A percentile compares a stretch with the other conserved stretches of the same genome.
Conservation (phyloP, 2,797 vertebrate species). For the Alauda arvensis region DNA sequence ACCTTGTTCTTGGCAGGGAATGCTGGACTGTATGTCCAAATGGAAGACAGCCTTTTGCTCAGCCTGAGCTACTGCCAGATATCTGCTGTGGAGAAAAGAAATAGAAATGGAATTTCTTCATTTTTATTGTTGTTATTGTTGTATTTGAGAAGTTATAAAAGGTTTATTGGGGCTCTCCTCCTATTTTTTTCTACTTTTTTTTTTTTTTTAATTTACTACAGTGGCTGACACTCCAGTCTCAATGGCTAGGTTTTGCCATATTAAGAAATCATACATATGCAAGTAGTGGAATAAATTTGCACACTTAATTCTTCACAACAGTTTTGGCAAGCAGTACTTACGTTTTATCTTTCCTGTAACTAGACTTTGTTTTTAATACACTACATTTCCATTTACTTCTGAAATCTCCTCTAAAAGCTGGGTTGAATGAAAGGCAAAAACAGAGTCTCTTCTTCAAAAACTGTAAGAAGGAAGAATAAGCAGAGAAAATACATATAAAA, state of each 20-base stretch:
- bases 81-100: background rate
- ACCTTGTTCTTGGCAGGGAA: background rate
- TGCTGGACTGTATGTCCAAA: background rate
- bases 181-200: background rate
- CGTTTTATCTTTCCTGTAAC: background rate
- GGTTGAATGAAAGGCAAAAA: background rate
- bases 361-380: background rate
- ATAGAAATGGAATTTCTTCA: background rate
- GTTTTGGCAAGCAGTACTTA: background rate
- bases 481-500: background rate
- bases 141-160: background rate
- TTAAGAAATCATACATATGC: background rate
- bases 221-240: background rate
- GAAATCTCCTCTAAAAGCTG: background rate
- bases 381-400: background rate
- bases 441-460: background rate
- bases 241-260: background rate
- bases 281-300: background rate
- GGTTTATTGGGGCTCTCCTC: fast-evolving
- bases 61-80: background rate
- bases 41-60: background rate
- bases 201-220: background rate
- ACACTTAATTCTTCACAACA: background rate
- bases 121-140: background rate
- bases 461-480: background rate